Evolutionary conservation across 2,888 invertebrate genomes (phyloP), one percentile per base, ranked within the genome.

Genomic region (Brachyptera risi): DNA sequence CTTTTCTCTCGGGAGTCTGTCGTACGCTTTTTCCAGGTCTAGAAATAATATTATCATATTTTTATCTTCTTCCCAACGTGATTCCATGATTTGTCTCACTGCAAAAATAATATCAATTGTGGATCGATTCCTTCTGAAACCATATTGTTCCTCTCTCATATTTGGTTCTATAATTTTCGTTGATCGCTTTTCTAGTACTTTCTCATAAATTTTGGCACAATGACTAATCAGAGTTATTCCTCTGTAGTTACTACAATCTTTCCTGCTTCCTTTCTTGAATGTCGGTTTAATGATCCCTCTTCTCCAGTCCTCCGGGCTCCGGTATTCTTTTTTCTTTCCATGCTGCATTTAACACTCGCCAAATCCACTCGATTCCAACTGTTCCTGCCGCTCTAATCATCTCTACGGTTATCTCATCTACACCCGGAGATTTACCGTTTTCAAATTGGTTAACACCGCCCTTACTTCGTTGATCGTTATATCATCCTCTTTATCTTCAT

Each of bases 21-120:
- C 47, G n/a, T 47, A 47, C 5, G 47, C 47, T n/a, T 47, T 47
- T 4, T 19, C 47, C 7, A 47, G 47, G n/a, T 47, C 47, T n/a
- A 47, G 21, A 47, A 47, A 47, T 17, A 21, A 17, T 7, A 47
- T 47, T 4, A 5, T 4, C 47, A 47, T 47, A n/a, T 3, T 5
- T 47, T 47, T n/a, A 21, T 23, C 47, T 9, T 4, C 5, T 21
- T 47, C 47, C 47, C 47, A 47, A 5, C 17, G 17, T 23, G 4
- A 5, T 23, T 47, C 19, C 19, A 21, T 47, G 3, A 23, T 19
- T 47, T 47, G 21, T 47, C 47, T 47, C 4, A 47, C n/a, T 9
- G 47, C 47, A 47, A 47, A 47, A 3, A 47, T 19, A 21, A 23
- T 5, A n/a, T 47, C 47, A 19, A 47, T 47, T 23, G 40, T 40